These are phyloP conservation scores for Plebejus melissa DNA, from an alignment of 2,888 invertebrate species.

Conservation along the genomic window DNA sequence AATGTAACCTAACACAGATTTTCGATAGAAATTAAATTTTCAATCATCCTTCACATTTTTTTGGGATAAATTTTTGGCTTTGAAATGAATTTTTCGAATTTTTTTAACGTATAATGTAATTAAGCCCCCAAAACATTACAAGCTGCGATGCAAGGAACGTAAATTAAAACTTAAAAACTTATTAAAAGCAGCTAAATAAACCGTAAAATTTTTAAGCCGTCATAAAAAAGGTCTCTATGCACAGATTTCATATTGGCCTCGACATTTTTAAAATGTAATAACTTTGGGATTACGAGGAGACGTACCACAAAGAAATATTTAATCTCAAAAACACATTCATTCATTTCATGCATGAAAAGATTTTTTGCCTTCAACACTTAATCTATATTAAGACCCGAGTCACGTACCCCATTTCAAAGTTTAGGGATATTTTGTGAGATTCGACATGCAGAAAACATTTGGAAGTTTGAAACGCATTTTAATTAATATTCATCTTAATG, in stretches of 20 bases:
- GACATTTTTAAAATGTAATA: constrained; percentile 22
- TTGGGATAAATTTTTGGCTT: too few relatives aligned
- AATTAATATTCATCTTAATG: background rate
- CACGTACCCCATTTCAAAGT: constrained; percentile 24
- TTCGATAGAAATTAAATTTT: too few relatives aligned
- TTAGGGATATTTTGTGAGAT: constrained; percentile 23
- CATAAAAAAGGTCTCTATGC: background rate
- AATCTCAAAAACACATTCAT: constrained; percentile 24
- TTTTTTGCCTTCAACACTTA: constrained; percentile 10
- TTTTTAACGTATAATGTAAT: background rate
- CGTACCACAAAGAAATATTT: constrained; percentile 15
- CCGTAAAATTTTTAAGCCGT: background rate
- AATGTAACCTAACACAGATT: background rate
- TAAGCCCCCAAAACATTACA: background rate
- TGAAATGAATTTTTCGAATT: too few relatives aligned
- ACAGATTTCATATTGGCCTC: background rate
- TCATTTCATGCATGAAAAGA: constrained; percentile 14
- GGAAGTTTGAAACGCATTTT: background rate
- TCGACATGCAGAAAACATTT: background rate
- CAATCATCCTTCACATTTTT: too few relatives aligned
- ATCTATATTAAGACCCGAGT: constrained; percentile 13
- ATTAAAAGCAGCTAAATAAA: constrained; percentile 4
- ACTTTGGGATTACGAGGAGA: constrained; percentile 16
- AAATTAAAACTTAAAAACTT: constrained; percentile 8
- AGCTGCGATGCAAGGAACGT: background rate